Percentiles rank a stretch among this genome's conserved stretches.
Evolutionary conservation across 2,797 vertebrate species (phyloP).

Genomic region (Alauda arvensis): DNA sequence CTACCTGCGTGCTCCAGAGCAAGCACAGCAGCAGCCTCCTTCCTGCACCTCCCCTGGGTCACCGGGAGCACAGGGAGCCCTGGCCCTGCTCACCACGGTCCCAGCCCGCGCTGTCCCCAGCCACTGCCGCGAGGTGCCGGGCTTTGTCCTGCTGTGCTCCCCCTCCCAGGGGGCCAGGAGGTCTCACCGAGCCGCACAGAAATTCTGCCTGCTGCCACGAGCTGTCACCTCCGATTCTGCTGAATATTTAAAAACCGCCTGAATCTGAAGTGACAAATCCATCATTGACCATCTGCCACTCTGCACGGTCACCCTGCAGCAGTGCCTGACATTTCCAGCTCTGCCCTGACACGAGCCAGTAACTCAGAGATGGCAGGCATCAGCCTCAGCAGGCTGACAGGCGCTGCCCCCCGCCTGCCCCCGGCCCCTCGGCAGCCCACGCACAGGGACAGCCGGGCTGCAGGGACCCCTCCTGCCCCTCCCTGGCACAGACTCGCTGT

Average conservation of each 20-base stretch:
- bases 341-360: constrained; percentile 43
- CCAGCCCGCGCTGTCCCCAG: not conserved
- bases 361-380: constrained; percentile 33
- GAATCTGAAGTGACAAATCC: constrained; percentile 64
- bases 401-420: not conserved
- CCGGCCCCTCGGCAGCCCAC: not conserved
- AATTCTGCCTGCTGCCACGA: constrained; percentile 51
- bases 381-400: constrained; percentile 40
- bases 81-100: rapidly evolving
- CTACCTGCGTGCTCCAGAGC: not conserved
- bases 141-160: constrained; percentile 16
- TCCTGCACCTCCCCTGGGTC: not conserved
- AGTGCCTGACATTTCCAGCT: constrained; percentile 60
- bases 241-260: constrained; percentile 50
- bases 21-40: not conserved
- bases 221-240: constrained; percentile 58
- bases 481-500: not conserved
- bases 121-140: not conserved
- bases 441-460: not conserved
- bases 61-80: not conserved
- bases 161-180: constrained; percentile 15
- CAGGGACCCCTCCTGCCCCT: not conserved
- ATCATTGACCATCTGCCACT: constrained; percentile 66
- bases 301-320: constrained; percentile 58
- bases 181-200: not conserved